Conservation (phyloP, 2,113 vertebrate species). For the Eudyptes chrysolophus region DNA sequence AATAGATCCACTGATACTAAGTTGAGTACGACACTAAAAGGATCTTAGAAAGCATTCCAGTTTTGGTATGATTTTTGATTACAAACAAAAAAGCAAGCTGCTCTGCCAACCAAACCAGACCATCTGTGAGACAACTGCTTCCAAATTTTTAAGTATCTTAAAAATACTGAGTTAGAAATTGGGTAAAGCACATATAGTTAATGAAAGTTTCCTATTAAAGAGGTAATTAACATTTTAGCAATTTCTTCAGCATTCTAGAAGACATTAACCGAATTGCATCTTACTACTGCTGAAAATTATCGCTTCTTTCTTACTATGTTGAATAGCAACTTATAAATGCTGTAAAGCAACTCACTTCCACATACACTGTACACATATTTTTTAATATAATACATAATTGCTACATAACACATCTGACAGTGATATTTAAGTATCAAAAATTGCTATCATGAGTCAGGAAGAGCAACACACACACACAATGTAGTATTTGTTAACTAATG, state of each 20-base stretch:
- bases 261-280: not conserved
- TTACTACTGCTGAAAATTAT: not conserved
- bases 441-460: not conserved
- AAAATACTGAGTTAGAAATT: not conserved
- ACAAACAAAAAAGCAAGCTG: not conserved
- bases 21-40: not conserved
- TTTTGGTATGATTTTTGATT: not conserved
- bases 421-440: constrained; percentile 3
- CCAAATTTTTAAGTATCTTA: not conserved
- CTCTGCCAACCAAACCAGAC: not conserved
- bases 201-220: not conserved
- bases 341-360: not conserved
- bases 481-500: constrained; percentile 9
- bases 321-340: constrained; percentile 7
- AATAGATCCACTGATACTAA: not conserved
- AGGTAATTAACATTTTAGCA: not conserved
- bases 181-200: not conserved
- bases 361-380: not conserved
- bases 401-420: not conserved
- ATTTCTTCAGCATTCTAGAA: not conserved
- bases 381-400: not conserved
- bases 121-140: not conserved
- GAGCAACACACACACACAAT: not conserved
- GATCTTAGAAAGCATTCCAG: not conserved
- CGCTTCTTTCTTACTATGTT: not conserved